A percentile compares a stretch with the other conserved stretches of the same genome.
Evolutionary conservation across 2,797 vertebrate genomes (phyloP).

Genomic region (Spea hammondii): DNA sequence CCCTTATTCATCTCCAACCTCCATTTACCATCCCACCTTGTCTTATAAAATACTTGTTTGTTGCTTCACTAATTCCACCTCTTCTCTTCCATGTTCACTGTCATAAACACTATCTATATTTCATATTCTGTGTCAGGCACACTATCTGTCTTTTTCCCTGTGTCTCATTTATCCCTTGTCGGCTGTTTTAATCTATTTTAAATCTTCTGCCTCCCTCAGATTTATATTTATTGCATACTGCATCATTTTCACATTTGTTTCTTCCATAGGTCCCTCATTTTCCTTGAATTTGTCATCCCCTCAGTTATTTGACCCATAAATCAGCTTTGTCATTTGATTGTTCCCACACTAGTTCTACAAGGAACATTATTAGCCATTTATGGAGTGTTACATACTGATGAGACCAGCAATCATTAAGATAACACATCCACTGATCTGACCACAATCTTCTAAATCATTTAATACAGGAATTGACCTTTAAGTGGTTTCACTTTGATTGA

Average conservation of each 20-base stretch:
- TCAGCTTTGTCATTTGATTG: background rate
- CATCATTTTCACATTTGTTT: background rate
- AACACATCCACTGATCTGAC: no score
- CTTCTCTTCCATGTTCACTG: background rate
- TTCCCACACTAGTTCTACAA: background rate
- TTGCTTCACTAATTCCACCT: background rate
- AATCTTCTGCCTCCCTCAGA: background rate
- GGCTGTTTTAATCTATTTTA: background rate
- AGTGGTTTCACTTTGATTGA: no score
- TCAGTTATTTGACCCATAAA: conserved; percentile 2
- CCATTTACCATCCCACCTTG: no score
- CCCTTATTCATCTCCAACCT: no score
- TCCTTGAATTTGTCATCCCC: background rate
- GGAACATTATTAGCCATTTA: background rate
- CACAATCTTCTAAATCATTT: no score
- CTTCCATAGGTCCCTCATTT: background rate
- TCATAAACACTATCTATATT: background rate
- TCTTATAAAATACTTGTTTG: no score
- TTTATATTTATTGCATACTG: background rate
- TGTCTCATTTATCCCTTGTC: background rate
- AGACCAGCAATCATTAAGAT: no score
- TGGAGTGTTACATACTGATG: no score
- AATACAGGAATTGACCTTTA: no score
- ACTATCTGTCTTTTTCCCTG: background rate
- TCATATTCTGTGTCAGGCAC: background rate